A percentile compares a stretch with the other conserved stretches of the same genome.
These are phyloP conservation scores for Mustela nigripes DNA, from an alignment of 2,113 vertebrate species.

Conservation along the genomic window DNA sequence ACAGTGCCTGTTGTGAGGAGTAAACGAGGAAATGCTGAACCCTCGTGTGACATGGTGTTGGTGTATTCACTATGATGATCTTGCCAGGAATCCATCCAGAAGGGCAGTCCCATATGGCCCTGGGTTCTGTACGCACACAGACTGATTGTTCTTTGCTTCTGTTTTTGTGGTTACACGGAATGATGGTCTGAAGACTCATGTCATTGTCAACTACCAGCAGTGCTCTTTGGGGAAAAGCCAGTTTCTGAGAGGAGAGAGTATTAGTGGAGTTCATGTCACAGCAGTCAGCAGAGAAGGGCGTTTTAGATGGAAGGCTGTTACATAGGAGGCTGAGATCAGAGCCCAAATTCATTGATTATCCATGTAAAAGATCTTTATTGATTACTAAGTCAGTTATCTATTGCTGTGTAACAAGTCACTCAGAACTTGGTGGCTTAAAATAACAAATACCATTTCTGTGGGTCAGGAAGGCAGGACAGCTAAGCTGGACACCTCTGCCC, in stretches of 20 bases:
- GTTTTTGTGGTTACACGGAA: not conserved
- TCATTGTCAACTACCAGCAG: not conserved
- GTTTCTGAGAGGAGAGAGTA: not conserved
- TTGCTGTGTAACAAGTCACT: not conserved
- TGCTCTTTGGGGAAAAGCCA: not conserved
- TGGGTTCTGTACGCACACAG: not conserved
- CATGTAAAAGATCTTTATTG: not conserved
- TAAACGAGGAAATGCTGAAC: not conserved
- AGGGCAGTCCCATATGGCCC: not conserved
- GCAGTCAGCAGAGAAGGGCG: not conserved
- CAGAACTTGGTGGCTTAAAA: not conserved
- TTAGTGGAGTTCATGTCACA: not conserved
- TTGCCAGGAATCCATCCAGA: not conserved
- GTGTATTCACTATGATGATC: too few species aligned
- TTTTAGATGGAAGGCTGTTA: not conserved
- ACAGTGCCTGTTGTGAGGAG: not conserved
- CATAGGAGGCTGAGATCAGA: not conserved
- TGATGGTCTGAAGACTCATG: not conserved
- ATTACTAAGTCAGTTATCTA: not conserved
- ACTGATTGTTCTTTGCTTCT: rapidly evolving
- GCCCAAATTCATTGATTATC: not conserved
- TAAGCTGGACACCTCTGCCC: too few species aligned
- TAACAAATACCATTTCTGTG: not conserved
- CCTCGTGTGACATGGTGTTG: not conserved
- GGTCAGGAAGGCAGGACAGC: not conserved